A percentile compares a stretch with the other conserved stretches of the same genome.
Evolutionary conservation across 2,888 invertebrate species (phyloP).

Genomic region (Ormyrus pomaceus): DNA sequence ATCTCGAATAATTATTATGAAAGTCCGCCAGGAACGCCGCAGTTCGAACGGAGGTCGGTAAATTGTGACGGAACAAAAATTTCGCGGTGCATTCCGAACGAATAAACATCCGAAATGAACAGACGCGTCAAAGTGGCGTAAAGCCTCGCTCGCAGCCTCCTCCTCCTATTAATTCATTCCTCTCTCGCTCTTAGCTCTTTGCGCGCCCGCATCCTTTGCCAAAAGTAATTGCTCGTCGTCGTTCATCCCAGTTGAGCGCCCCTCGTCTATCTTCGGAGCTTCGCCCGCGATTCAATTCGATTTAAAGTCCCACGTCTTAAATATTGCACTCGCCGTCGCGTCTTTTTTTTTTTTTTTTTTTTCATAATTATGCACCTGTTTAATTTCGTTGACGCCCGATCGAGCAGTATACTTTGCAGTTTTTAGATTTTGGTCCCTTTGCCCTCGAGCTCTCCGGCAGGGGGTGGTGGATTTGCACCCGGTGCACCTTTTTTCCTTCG

Average conservation of each 20-base stretch:
- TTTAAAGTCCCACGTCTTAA: constrained; percentile 43
- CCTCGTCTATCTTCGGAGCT: constrained; percentile 23
- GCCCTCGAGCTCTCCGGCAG: neutral
- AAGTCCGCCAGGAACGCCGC: no score
- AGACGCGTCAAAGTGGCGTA: neutral
- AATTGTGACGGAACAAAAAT: no score
- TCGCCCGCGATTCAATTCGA: constrained; percentile 39
- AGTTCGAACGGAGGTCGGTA: no score
- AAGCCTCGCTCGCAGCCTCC: neutral
- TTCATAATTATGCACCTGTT: neutral
- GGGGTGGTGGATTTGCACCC: no score
- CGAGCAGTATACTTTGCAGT: no score
- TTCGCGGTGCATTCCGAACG: no score
- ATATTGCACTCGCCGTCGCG: constrained; percentile 45
- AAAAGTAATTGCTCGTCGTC: constrained; percentile 52
- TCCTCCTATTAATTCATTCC: constrained; percentile 23
- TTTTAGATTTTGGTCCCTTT: neutral
- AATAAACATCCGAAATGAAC: neutral
- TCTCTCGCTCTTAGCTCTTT: neutral
- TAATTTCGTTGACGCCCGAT: neutral
- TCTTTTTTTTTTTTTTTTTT: no score
- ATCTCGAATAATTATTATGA: no score
- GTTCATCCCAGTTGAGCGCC: neutral
- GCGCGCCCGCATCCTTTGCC: constrained; percentile 55
- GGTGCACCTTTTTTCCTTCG: neutral